Base-by-base conservation (phyloP, 1,140 invertebrate genomes). In the Magallana gigas region DNA sequence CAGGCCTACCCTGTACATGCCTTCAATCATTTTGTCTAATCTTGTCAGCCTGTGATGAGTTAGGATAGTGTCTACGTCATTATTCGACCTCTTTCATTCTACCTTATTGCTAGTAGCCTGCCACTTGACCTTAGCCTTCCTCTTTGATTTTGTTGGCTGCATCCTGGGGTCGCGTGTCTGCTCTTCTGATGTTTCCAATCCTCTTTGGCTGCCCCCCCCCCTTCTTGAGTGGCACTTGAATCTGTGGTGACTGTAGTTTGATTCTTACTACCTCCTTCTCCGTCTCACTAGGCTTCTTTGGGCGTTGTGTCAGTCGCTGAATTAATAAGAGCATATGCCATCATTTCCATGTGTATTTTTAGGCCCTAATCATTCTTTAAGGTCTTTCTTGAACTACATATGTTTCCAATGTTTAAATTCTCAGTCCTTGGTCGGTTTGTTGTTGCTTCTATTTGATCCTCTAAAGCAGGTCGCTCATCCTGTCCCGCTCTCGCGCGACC, bases 221-320 rank as follows among this genome's bases (percentile, higher is more conserved):
- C 56, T 88, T 60, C 5, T 88, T 82, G 57, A 48, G 18, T 81
- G 83, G 64, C 76, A 88, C 83, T 81, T 82, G 68, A 71, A 85
- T 18, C 83, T 82, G 83, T 85, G 62, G 76, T 85, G 68, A 85
- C 68, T 76, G 68, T 88, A n/a, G 80, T 62, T 62, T 68, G 60
- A 6, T 8, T 36, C 36, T 62, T 18, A 83, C 48, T 18, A 83
- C 58, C 57, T 62, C 86, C 86, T 83, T 81, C 59, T 29, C 81
- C 81, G 60, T 87, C 48, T 87, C 82, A 84, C 60, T 82, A 11
- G 57, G 82, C 80, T 84, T 56, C 11, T 14, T 14, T 83, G 68
- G 29, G 11, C 71, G 68, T 87, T 86, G 85, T 80, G 68, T 18
- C 56, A 57, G 8, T 23, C 68, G 5, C 71, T 29, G 85, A 48